Percentiles rank a stretch among this genome's conserved stretches.
phyloP scores from a whole-genome alignment of 2,113 vertebrate genomes.

The Melanotaenia duboulayi region DNA sequence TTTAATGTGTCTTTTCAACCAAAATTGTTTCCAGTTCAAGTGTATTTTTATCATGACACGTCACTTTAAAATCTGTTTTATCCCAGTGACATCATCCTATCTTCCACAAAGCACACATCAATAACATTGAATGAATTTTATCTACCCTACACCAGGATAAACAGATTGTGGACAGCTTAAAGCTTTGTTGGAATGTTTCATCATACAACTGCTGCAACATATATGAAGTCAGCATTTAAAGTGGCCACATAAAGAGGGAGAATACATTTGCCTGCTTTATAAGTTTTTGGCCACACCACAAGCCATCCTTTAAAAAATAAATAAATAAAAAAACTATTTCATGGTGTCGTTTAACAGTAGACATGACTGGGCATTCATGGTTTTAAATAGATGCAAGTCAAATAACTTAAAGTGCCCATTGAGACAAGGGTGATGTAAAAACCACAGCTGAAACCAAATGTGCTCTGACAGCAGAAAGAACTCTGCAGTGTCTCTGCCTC shows the following conservation, averaged over 20 bases:
- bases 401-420: slow-evolving; percentile 6
- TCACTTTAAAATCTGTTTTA: slow-evolving; percentile 24
- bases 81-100: slow-evolving; percentile 1
- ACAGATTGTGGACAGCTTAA: neutral
- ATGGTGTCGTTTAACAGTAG: slow-evolving; percentile 15
- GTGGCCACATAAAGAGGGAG: slow-evolving; percentile 50
- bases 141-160: neutral
- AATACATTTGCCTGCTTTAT: slow-evolving; percentile 49
- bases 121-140: slow-evolving; percentile 25
- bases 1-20: no score
- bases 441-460: slow-evolving; percentile 46
- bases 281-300: slow-evolving; percentile 19
- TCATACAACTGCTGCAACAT: slow-evolving; percentile 34
- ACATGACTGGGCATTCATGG: neutral
- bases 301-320: slow-evolving; percentile 17
- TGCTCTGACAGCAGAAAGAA: slow-evolving; percentile 52
- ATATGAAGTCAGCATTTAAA: slow-evolving; percentile 51
- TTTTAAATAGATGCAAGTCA: slow-evolving; percentile 13
- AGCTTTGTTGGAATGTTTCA: slow-evolving; percentile 18
- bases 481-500: slow-evolving; percentile 19
- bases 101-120: neutral
- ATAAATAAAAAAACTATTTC: slow-evolving; percentile 46
- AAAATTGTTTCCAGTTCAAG: slow-evolving; percentile 9
- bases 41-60: slow-evolving; percentile 15
- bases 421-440: slow-evolving; percentile 22